Base-by-base conservation (phyloP, 2,888 invertebrate species). In the Petrophora chlorosata region DNA sequence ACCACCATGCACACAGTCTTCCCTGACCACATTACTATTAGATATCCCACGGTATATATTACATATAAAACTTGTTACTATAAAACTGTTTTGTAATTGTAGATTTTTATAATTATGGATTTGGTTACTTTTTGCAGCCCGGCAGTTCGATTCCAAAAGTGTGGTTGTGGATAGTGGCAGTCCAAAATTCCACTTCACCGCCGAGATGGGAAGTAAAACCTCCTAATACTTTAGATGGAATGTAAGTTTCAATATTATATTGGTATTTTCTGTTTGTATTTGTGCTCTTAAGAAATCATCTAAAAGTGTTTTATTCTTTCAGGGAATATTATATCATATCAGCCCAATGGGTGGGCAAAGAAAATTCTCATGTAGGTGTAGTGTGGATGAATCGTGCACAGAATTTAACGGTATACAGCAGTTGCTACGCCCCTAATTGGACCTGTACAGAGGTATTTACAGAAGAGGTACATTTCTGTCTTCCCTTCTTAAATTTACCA, bases 351-450 rank as follows among this genome's bases (percentile, higher is more conserved):
- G 94, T 97, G 68, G 94, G 95, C 69, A 92, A 93, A 73, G 93
- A 92, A 69, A 95, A 95, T 81, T 92, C 92, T 54, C 94, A 95
- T 77, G 92, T 98, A 59, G 94, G 96, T 38, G 95, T 96, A 36
- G 95, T 97, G 45, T 99, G 98, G 96, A 95, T 98, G 93, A 97
- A 97, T 82, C 93, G 99, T 65, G 94, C 96, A 30, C 98, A 99
- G 88, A 98, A 98, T 83, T 92, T 96, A 60, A 96, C 97, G 65
- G 93, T 97, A 53, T 93, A 98, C 67, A 95, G 97, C 56, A 93
- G 96, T 56, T 98, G 98, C 82, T 92, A 94, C 52, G 93, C 94
- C 30, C 95, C 95, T 4, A 94, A 94, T 75, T 96, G 97, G 94
- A 93, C 94, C 44, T 98, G 98, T 85, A 91, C 93, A 61, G 95